Conservation (phyloP, 2,888 invertebrate species). For the Alviniconcha strummeri region DNA sequence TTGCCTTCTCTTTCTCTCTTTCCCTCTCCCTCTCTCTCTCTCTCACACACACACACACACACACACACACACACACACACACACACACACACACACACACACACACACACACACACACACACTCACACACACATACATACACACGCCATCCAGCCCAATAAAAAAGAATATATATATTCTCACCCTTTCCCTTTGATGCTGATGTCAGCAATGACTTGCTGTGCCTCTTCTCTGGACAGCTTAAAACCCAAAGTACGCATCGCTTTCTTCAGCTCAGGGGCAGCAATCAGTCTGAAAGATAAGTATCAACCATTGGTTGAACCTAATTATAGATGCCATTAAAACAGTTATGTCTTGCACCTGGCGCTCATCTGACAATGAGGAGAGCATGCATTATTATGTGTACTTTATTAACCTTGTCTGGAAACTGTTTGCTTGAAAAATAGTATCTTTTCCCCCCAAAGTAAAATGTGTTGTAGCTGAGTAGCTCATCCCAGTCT, state of each 20-base stretch:
- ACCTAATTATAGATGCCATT: too few relatives aligned
- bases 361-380: too few relatives aligned
- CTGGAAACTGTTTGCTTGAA: too few relatives aligned
- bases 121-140: background rate
- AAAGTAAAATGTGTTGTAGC: too few relatives aligned
- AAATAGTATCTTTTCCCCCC: too few relatives aligned
- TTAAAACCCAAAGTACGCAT: slow-evolving; percentile 71
- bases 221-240: slow-evolving; percentile 64
- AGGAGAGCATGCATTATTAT: too few relatives aligned
- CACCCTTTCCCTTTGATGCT: slow-evolving; percentile 62
- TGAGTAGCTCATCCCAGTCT: too few relatives aligned
- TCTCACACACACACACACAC: background rate
- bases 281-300: slow-evolving; percentile 57
- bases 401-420: too few relatives aligned
- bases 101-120: background rate
- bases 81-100: background rate
- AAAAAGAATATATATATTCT: background rate
- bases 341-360: too few relatives aligned
- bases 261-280: slow-evolving; percentile 65
- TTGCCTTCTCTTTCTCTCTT: background rate
- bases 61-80: background rate
- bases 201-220: slow-evolving; percentile 62
- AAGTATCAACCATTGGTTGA: background rate
- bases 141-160: background rate
- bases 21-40: slow-evolving; percentile 30